A percentile compares a stretch with the other conserved stretches of the same genome.
phyloP scores from a whole-genome alignment of 1,140 invertebrate genomes.

The Drosophila equinoxialis region DNA sequence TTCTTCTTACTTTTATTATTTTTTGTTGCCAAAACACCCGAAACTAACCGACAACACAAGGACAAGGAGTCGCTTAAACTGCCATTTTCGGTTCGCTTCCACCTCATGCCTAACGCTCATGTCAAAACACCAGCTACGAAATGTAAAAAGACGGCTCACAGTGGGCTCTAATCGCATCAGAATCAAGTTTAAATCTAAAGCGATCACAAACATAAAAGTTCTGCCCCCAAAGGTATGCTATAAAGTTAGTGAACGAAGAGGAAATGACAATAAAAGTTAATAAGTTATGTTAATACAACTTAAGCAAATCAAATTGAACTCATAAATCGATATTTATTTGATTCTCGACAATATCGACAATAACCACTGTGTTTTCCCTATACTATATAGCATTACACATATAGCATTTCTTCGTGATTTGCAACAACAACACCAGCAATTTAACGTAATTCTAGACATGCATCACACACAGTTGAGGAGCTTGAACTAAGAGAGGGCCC shows the following conservation, averaged over 20 bases:
- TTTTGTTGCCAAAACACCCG: constrained; percentile 73
- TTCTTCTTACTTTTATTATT: constrained; percentile 52
- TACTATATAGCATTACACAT: constrained; percentile 13
- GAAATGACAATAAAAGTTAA: too few species aligned
- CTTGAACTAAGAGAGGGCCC: constrained; percentile 7
- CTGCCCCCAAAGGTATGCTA: neutral
- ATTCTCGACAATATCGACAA: neutral
- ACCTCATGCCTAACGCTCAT: neutral
- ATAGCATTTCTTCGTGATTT: constrained; percentile 45
- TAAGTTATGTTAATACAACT: neutral
- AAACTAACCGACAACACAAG: constrained; percentile 62
- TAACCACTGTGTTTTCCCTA: constrained; percentile 8
- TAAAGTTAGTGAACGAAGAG: neutral
- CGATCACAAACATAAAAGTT: neutral
- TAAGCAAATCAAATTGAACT: neutral
- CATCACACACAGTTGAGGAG: constrained; percentile 14
- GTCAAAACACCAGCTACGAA: neutral
- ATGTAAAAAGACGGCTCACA: constrained; percentile 8
- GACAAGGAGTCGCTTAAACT: constrained; percentile 48
- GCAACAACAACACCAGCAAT: constrained; percentile 27
- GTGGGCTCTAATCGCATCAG: constrained; percentile 23
- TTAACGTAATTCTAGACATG: constrained; percentile 66
- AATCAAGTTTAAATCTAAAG: neutral
- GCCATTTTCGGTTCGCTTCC: constrained; percentile 16
- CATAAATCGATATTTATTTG: neutral